Base-by-base conservation (phyloP, 2,888 invertebrate genomes). In the Heliconius hortense region DNA sequence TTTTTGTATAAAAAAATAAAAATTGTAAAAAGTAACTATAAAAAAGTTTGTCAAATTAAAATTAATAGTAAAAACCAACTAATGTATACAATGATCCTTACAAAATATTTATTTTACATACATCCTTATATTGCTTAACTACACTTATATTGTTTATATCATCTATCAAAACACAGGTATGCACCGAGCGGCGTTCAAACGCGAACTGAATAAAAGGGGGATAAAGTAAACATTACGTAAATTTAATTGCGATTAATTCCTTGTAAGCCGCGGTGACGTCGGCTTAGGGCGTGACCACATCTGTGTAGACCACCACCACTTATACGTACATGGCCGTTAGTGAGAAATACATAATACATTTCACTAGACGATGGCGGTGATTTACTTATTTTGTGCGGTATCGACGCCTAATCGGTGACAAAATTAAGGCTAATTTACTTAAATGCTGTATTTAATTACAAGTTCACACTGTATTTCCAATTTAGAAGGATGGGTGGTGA, bases 231-330 rank as follows among this genome's bases (percentile, higher is more conserved):
- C 88, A 90, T 84, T 87, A 88, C 86, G 90, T 89, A 86, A 87
- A 89, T 86, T 89, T 90, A 91, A 91, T 91, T 89, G 88, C 77
- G 86, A 84, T 87, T 89, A 90, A 91, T 90, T 88, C 86, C 88
- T 88, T 84, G 85, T 87, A 89, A 87, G 89, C 88, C 88, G 85
- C 88, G 86, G 84, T 89, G 90, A 89, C 77, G 80, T 66, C 53
- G 28, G 43, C 11, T 77, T 64, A 79, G 67, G 79, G 78, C 75
- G 59, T 76, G 28, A 63, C 74, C 73, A 68, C 79, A 79, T 24
- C 13, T 53, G 31, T 62, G 66, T 31, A 77, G 8, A 73, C 53
- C n/a, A n/a, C n/a, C 4, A 72, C 53, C 11, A 72, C 73, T 69
- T 69, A 28, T 53, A 63, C 43, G 43, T 35, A 31, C n/a, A 7